These are phyloP conservation scores for Pseudomyrmex dendroicus DNA, from an alignment of 1,140 invertebrate genomes.

Conservation along the genomic window DNA sequence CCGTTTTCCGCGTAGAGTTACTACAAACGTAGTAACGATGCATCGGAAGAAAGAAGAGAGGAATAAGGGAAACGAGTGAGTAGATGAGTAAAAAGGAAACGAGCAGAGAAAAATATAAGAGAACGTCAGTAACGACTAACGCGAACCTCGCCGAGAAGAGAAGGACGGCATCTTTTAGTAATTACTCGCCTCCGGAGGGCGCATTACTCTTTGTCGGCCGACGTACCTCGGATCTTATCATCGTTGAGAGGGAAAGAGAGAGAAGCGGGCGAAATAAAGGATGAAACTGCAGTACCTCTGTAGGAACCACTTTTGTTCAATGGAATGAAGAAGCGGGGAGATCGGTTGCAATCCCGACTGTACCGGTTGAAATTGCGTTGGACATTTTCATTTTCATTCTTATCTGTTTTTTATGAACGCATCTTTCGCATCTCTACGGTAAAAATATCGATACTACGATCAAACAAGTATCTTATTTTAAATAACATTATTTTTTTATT, in stretches of 20 bases:
- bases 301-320: slow-evolving; percentile 36
- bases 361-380: slow-evolving; percentile 40
- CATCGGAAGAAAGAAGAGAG: slow-evolving; percentile 6
- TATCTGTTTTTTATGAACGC: neutral
- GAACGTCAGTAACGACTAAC: slow-evolving; percentile 53
- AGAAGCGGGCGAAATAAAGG: slow-evolving; percentile 10
- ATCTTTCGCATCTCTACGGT: neutral
- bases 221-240: slow-evolving; percentile 62
- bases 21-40: slow-evolving; percentile 2
- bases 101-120: slow-evolving; percentile 31
- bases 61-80: neutral
- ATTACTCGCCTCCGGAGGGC: slow-evolving; percentile 68
- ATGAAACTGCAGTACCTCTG: slow-evolving; percentile 25
- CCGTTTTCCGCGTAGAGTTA: slow-evolving; percentile 1
- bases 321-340: slow-evolving; percentile 4
- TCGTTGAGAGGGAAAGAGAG: slow-evolving; percentile 22
- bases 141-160: slow-evolving; percentile 35
- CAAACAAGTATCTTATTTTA: neutral
- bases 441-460: neutral
- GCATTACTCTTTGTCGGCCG: slow-evolving; percentile 72
- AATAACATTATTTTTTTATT: neutral
- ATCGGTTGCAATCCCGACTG: slow-evolving; percentile 36
- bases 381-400: slow-evolving; percentile 49
- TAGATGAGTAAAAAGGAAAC: neutral
- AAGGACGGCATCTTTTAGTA: slow-evolving; percentile 68